Evolutionary conservation across 2,113 vertebrate genomes (phyloP), one percentile per base, ranked within the genome.

Genomic region (Sardina pilchardus): DNA sequence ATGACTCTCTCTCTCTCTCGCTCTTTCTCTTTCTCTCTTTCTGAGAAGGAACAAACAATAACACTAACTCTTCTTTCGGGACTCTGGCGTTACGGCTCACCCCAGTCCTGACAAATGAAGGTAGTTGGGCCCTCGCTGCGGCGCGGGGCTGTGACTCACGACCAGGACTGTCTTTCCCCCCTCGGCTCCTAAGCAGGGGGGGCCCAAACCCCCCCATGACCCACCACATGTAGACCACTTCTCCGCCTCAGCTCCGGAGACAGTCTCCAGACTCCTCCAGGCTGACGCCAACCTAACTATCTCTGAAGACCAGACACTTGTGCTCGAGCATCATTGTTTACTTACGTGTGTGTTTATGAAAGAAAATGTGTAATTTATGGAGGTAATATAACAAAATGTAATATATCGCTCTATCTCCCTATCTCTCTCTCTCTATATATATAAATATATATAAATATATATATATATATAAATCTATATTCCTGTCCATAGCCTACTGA

Each of bases 281-380:
- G 4, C 71, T 67, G 63, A 78, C 14, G 34, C 34, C 0, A 6
- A 78, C 71, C 26, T 78, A 78, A 36, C 71, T 78, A 78, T 34
- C 71, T 78, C 71, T 36, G 30, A 34, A 78, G 71, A 78, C 71
- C 71, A 78, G 71, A 78, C 71, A 78, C 71, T 78, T 78, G 71
- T 78, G 71, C 71, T 78, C 71, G 39, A 71, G 34, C 71, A 4
- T 10, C 34, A 78, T 36, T 78, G 71, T 78, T 78, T 78, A 78
- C 71, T 71, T 78, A 36, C 10, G 36, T 36, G 34, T 78, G 71
- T 78, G 71, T 78, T 78, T 78, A 78, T 78, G 71, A 78, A 78
- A 78, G 26, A 78, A 78, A 36, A 78, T 78, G 71, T 78, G 71
- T 78, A 78, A 78, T 36, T 78, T 36, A 78, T 36, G 30, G 30